Evolutionary conservation across 2,113 vertebrate species (phyloP).

Genomic region (Pleuronectes platessa): DNA sequence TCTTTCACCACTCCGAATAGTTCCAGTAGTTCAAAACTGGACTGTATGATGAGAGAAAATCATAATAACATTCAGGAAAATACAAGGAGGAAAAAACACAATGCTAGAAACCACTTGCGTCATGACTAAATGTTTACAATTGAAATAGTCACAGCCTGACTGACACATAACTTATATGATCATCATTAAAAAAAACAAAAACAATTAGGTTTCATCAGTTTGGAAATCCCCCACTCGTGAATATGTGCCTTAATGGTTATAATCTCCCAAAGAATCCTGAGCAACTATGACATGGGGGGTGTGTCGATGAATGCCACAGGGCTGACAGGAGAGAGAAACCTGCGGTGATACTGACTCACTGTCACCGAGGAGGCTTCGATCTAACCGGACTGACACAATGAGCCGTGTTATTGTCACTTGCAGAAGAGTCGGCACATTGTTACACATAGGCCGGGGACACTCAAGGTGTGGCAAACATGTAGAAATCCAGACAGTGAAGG

Average conservation of each 20-base stretch:
- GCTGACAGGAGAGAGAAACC: constrained; percentile 9
- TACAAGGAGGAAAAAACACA: background rate
- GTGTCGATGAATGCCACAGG: constrained; percentile 53
- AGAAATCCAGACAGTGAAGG: background rate
- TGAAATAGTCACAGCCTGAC: background rate
- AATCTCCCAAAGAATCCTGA: constrained; percentile 31
- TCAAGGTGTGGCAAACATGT: constrained; percentile 15
- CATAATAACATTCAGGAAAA: background rate
- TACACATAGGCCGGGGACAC: background rate
- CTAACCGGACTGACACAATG: constrained; percentile 16
- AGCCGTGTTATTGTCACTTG: constrained; percentile 12
- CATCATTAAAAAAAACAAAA: background rate
- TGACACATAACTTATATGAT: background rate
- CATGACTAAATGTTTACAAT: background rate
- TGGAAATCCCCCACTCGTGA: background rate
- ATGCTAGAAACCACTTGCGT: background rate
- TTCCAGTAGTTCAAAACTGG: constrained; percentile 81
- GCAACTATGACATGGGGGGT: constrained; percentile 35
- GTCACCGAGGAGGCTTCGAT: background rate
- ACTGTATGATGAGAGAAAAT: constrained; percentile 54
- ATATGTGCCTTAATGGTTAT: constrained; percentile 14
- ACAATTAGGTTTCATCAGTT: background rate
- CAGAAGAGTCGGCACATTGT: background rate
- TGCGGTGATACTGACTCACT: constrained; percentile 47
- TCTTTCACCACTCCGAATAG: constrained; percentile 78